Percentiles rank a stretch among this genome's conserved stretches.
phyloP scores from a whole-genome alignment of 2,797 vertebrate genomes.

The Molothrus aeneus region DNA sequence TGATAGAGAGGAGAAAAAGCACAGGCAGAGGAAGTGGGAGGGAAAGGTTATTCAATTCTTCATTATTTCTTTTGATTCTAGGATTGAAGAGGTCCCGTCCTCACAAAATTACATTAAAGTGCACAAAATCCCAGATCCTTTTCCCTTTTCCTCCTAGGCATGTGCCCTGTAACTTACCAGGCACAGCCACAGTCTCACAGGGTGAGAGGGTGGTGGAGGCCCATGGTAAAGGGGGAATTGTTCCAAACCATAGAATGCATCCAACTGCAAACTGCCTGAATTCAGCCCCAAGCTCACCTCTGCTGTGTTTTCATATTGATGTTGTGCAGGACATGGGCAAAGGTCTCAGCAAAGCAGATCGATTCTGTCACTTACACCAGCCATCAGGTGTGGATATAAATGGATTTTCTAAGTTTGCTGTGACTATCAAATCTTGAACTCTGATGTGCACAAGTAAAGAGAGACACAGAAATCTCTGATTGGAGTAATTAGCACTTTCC shows the following conservation, averaged over 20 bases:
- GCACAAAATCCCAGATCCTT: not conserved
- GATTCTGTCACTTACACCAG: not conserved
- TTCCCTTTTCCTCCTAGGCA: not conserved
- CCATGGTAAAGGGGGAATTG: not conserved
- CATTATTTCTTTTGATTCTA: not conserved
- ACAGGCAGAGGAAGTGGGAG: not conserved
- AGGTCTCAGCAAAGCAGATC: not conserved
- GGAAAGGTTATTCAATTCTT: not conserved
- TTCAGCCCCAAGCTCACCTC: not conserved
- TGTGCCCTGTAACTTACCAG: not conserved
- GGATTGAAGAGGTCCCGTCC: not conserved
- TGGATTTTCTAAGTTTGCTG: not conserved
- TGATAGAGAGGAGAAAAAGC: not conserved
- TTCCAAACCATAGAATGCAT: not conserved
- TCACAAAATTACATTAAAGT: not conserved
- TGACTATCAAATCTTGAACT: constrained; percentile 30
- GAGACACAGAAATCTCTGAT: not conserved
- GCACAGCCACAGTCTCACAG: not conserved
- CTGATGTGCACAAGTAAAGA: not conserved
- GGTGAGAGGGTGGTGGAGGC: not conserved
- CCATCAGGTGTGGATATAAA: not conserved
- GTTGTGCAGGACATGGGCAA: not conserved
- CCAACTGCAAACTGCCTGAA: not conserved
- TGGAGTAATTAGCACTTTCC: constrained; percentile 55
- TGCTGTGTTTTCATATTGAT: rapidly evolving